phyloP scores from a whole-genome alignment of 2,113 vertebrate species.

The Chiloscyllium plagiosum region DNA sequence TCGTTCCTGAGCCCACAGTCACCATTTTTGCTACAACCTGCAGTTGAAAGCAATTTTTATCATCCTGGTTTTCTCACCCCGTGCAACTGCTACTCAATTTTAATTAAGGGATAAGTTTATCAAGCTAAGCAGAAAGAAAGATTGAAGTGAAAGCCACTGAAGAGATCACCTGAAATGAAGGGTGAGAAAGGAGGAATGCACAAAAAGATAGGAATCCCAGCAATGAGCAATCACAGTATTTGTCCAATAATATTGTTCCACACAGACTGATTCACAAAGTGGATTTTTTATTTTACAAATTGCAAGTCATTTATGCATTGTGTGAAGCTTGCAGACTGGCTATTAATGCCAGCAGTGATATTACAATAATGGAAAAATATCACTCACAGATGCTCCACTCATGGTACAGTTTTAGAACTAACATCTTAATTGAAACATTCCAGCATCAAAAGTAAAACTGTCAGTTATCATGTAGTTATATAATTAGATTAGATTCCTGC shows the following conservation, averaged over 20 bases:
- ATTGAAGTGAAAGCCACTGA: neutral
- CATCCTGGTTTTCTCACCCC: neutral
- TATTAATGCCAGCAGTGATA: neutral
- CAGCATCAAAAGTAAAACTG: conserved; percentile 16
- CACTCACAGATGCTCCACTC: neutral
- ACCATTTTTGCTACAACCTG: no score
- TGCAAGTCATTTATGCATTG: neutral
- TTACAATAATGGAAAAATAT: neutral
- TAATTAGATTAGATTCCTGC: neutral
- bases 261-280: neutral
- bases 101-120: neutral
- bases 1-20: no score
- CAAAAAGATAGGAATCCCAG: neutral
- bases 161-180: neutral
- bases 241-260: neutral
- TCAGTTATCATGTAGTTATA: conserved; percentile 4
- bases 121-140: neutral
- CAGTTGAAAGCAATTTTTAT: no score
- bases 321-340: neutral
- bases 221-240: neutral
- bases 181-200: neutral
- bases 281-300: neutral
- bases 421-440: neutral
- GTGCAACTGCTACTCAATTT: neutral
- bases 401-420: neutral